Conservation (phyloP, 2,113 vertebrate genomes). For the Sylvietta virens region DNA sequence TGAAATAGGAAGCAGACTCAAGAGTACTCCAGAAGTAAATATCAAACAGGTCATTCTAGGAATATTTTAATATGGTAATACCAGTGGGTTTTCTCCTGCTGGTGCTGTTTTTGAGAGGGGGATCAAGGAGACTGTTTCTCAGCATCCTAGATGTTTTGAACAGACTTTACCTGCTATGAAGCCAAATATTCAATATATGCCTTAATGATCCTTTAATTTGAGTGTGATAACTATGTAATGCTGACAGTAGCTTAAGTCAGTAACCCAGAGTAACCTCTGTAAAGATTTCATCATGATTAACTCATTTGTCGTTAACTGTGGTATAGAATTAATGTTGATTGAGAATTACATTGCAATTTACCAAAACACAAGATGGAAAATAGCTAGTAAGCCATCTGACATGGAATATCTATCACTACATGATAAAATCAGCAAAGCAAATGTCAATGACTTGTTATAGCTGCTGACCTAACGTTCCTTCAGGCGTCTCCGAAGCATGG, state of each 20-base stretch:
- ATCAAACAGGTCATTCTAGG: neutral
- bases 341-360: constrained; percentile 28
- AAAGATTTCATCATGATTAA: constrained; percentile 36
- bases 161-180: constrained; percentile 30
- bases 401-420: neutral
- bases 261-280: constrained; percentile 21
- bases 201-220: constrained; percentile 40
- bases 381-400: constrained; percentile 13
- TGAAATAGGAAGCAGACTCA: neutral
- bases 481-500: neutral
- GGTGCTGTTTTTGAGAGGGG: neutral
- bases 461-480: neutral
- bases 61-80: neutral
- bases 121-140: neutral
- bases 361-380: neutral
- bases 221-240: neutral
- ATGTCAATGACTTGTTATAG: neutral
- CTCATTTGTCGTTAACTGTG: constrained; percentile 40
- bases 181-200: constrained; percentile 4
- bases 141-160: neutral
- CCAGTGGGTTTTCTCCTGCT: neutral
- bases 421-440: constrained; percentile 26
- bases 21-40: constrained; percentile 2
- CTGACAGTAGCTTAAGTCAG: neutral
- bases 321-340: neutral